These are phyloP conservation scores for Eretmocerus hayati DNA, from an alignment of 2,888 invertebrate genomes.

Conservation along the genomic window DNA sequence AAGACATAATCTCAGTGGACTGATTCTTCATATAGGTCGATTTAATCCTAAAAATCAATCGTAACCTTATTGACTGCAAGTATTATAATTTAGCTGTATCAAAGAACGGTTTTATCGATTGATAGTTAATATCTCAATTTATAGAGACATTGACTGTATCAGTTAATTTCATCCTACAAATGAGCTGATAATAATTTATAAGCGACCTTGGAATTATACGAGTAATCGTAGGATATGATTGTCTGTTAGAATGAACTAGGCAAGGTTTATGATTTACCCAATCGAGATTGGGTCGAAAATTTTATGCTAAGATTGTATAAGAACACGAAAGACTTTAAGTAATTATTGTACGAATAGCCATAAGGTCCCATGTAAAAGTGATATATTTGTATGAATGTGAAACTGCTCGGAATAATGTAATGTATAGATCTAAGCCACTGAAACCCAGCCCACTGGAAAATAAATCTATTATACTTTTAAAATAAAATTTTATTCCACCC, in stretches of 20 bases:
- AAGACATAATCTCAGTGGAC: conserved; percentile 84
- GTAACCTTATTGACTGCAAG: conserved; percentile 42
- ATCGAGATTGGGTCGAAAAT: conserved; percentile 16
- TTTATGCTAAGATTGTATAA: not conserved
- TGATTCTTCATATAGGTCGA: conserved; percentile 81
- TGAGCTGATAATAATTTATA: too few species aligned
- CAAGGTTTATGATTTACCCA: too few species aligned
- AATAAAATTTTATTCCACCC: conserved; percentile 6
- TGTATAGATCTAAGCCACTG: too few species aligned
- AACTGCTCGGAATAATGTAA: too few species aligned
- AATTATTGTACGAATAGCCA: conserved; percentile 20
- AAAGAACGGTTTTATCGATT: conserved; percentile 23
- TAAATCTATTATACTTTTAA: conserved; percentile 8
- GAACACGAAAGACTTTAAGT: too few species aligned
- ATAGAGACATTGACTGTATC: conserved; percentile 13
- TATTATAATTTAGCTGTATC: conserved; percentile 22
- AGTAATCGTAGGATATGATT: too few species aligned
- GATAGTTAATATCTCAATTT: conserved; percentile 13
- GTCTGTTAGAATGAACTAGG: too few species aligned
- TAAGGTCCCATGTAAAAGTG: conserved; percentile 17
- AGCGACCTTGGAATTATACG: too few species aligned
- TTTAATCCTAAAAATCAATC: conserved; percentile 79
- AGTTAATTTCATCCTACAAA: conserved; percentile 9
- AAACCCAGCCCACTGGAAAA: too few species aligned
- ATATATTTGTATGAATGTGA: conserved; percentile 21